Base-by-base conservation (phyloP, 2,797 vertebrate genomes). In the Carcharodon carcharias region DNA sequence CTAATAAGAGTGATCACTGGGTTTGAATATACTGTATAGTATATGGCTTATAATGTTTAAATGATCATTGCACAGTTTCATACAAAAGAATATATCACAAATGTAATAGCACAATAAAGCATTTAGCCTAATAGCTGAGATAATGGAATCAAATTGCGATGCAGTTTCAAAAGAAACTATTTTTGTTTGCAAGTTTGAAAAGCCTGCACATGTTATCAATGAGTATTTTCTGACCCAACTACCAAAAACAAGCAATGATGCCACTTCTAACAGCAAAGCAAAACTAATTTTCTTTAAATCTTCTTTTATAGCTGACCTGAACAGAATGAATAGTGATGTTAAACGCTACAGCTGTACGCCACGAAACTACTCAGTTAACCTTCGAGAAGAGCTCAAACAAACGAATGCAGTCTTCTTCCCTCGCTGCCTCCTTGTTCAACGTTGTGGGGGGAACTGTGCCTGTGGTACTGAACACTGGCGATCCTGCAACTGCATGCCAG, bases 331-430 rank as follows among this genome's bases (percentile, higher is more conserved):
- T 1, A 99, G 99, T 1, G 99, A 99, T 0, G 99, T 99, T 96
- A 99, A 98, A 97, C 98, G 98, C 50, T 99, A 99, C 97, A 99
- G 99, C 96, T 99, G 99, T 96, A 99, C 99, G 0, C 99, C 99
- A 0, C 98, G 99, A 54, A 99, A 99, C 97, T 99, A 98, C 97
- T 99, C 99, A 0, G 98, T 99, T n/a, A 99, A 99, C 97, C 97
- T 99, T 96, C 98, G 99, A 4, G 99, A 99, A 97, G 99, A 99
- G 97, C 98, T 99, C 97, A 98, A 97, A 97, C 97, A 98, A 96
- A 98, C 98, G 97, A 99, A 97, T 0, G 98, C 98, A 0, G 99
- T 99, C 96, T 99, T 99, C 98, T 99, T 99, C 97, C 99, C 99
- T 0, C 98, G 99, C 4, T 99, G 99, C 97, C 98, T 99, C 88